phyloP scores from a whole-genome alignment of 2,797 vertebrate species.

The Myoxocephalus aenaeus region DNA sequence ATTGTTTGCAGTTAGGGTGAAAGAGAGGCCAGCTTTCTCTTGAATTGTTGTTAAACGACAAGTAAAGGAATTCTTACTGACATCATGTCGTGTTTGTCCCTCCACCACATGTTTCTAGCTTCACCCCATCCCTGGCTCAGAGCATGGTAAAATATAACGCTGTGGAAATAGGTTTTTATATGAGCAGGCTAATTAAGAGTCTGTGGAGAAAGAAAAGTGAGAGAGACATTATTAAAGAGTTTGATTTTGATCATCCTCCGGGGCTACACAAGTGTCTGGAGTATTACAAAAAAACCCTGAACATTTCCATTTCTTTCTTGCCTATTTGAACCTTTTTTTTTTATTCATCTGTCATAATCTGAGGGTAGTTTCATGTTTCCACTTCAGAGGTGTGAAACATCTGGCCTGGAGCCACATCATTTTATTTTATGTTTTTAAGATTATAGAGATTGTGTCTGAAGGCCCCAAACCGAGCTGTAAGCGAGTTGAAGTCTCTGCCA shows the following conservation, averaged over 20 bases:
- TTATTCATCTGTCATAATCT: background rate
- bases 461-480: background rate
- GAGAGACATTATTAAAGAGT: conserved; percentile 1
- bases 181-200: conserved; percentile 19
- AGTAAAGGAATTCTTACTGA: background rate
- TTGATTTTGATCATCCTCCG: conserved; percentile 6
- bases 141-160: conserved; percentile 10
- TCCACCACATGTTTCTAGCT: conserved; percentile 3
- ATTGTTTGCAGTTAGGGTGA: background rate
- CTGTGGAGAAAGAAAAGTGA: background rate
- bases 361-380: background rate
- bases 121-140: background rate
- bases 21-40: background rate
- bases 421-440: background rate
- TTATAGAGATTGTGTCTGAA: conserved; percentile 1
- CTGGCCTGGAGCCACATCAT: conserved; percentile 11
- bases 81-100: background rate
- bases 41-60: background rate
- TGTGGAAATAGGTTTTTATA: conserved; percentile 5
- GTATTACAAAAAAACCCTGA: background rate
- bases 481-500: background rate
- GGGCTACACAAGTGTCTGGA: background rate
- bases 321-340: background rate
- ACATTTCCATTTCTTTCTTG: background rate
- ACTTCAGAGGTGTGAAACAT: conserved; percentile 21